A percentile compares a stretch with the other conserved stretches of the same genome.
phyloP scores from a whole-genome alignment of 2,888 invertebrate genomes.

The Watsonalla cultraria region DNA sequence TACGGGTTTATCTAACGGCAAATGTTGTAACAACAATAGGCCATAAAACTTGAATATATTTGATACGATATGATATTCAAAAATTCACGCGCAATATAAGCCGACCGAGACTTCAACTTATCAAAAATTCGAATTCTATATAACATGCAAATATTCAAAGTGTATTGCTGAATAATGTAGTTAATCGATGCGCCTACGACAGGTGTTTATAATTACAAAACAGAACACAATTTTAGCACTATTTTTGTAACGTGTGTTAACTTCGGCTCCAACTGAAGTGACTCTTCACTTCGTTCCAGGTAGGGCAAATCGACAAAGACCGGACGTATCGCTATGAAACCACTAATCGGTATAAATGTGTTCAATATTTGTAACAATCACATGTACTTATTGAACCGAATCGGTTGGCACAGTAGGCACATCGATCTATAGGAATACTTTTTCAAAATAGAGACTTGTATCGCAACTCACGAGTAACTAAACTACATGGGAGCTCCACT shows the following conservation, averaged over 20 bases:
- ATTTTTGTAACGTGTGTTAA: background rate
- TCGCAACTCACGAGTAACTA: background rate
- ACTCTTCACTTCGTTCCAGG: conserved; percentile 15
- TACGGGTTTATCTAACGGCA: background rate
- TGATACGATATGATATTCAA: no score
- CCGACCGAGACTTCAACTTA: no score
- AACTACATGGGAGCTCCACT: no score
- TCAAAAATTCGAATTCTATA: no score
- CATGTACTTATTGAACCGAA: background rate
- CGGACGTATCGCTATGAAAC: conserved; percentile 28
- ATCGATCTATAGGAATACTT: background rate
- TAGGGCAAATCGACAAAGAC: conserved; percentile 38
- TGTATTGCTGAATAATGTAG: no score
- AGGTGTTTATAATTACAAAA: no score
- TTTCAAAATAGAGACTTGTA: background rate
- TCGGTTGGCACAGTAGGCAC: background rate
- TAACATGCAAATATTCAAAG: no score
- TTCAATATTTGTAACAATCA: conserved; percentile 9
- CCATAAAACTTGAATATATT: background rate
- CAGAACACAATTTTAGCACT: no score
- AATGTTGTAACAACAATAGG: conserved; percentile 3
- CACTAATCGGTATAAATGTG: background rate
- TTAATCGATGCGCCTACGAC: no score
- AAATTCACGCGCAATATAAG: no score
- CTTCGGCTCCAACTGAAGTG: conserved; percentile 1